Percentiles rank a stretch among this genome's conserved stretches.
Conservation (phyloP, 1,140 invertebrate genomes). For the Antheraea pernyi region DNA sequence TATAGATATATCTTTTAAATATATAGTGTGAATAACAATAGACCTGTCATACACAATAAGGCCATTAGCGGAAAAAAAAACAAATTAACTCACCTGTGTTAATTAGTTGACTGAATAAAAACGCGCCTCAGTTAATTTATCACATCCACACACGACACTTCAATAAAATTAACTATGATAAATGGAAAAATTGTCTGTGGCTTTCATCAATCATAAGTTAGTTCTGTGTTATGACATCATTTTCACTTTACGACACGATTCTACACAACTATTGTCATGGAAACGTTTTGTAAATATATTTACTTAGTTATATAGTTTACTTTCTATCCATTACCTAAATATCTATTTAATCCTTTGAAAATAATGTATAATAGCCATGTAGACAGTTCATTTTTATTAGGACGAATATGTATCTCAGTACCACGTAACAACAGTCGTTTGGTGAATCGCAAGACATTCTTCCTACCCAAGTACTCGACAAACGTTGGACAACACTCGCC, state of each 20-base stretch:
- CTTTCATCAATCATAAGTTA: conserved; percentile 66
- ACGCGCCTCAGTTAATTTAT: conserved; percentile 53
- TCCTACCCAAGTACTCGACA: too few relatives aligned
- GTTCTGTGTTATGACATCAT: conserved; percentile 38
- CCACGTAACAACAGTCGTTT: too few relatives aligned
- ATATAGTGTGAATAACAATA: neutral
- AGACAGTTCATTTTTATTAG: too few relatives aligned
- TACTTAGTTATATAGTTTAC: too few relatives aligned
- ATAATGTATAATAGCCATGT: too few relatives aligned
- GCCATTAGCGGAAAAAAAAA: conserved; percentile 21
- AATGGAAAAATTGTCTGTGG: conserved; percentile 67
- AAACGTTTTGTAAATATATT: too few relatives aligned
- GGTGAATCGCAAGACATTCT: too few relatives aligned
- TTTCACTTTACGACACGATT: conserved; percentile 37
- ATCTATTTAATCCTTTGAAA: too few relatives aligned
- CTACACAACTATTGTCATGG: neutral
- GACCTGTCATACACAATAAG: neutral
- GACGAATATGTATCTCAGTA: too few relatives aligned
- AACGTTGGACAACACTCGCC: too few relatives aligned
- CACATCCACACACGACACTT: conserved; percentile 60
- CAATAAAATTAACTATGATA: conserved; percentile 74
- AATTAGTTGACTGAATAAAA: conserved; percentile 41
- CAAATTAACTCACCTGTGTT: conserved; percentile 43
- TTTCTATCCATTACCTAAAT: too few relatives aligned
- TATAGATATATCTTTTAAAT: too few relatives aligned